These are phyloP conservation scores for Callocephalon fimbriatum DNA, from an alignment of 2,113 vertebrate species.

Conservation along the genomic window DNA sequence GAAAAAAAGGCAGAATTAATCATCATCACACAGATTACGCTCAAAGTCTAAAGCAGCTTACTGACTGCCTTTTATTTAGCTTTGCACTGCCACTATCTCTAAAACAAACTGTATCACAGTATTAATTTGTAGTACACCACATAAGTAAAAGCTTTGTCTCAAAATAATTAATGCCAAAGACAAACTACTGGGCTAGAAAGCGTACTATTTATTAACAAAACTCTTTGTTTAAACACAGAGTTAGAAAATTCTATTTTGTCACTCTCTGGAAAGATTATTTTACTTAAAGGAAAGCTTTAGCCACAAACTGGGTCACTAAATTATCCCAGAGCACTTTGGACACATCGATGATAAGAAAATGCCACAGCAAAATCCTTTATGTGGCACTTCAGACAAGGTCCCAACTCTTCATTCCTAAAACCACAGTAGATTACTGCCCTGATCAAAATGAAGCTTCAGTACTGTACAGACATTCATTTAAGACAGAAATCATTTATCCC, in stretches of 20 bases:
- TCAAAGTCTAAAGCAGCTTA: background rate
- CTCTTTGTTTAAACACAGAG: fast-evolving
- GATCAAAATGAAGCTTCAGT: background rate
- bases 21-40: background rate
- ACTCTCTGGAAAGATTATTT: background rate
- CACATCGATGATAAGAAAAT: background rate
- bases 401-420: background rate
- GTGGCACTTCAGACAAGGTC: background rate
- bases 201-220: background rate
- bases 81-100: background rate
- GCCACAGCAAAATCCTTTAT: background rate
- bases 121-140: background rate
- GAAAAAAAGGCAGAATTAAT: background rate
- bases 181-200: background rate
- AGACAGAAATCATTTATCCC: background rate
- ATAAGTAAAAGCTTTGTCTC: background rate
- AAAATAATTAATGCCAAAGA: background rate
- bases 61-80: background rate
- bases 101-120: background rate
- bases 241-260: background rate
- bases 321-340: background rate
- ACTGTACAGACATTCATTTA: background rate
- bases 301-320: background rate
- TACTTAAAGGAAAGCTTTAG: background rate
- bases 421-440: background rate